Base-by-base conservation (phyloP, 1,140 invertebrate species). In the Maniola jurtina region DNA sequence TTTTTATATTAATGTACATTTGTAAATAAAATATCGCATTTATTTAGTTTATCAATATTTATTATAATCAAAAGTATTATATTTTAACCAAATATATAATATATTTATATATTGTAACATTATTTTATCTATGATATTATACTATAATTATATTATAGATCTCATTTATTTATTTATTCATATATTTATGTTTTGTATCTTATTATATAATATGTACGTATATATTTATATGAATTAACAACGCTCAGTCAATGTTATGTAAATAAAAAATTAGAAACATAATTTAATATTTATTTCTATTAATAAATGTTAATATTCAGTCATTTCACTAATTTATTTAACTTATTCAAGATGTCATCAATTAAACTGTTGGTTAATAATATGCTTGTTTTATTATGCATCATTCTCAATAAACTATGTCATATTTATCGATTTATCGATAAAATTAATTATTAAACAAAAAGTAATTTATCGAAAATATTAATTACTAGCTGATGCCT, bases 21-120 rank as follows among this genome's bases (percentile, higher is more conserved):
- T 83, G 79, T 86, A 84, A 83, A 84, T 84, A 86, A 72, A 75
- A 62, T 82, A 79, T 78, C 78, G 77, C 78, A 82, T 82, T 82
- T 81, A 83, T 83, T 66, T 81, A 73, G 70, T 80, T 79, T 78
- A 74, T 62, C 64, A 59, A 64, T 58, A 65, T 66, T 55, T 55
- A 55, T 52, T 52, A 10, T 25, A 52, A 52, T 52, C 15, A 8
- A 52, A 52, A 10, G 16, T 55, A n/a, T 16, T 25, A 9, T 13
- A 34, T 15, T n/a, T 34, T 11, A 56, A 59, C 57, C 50, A 66
- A 48, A 64, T 66, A 59, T 57, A 42, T 42, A 42, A 42, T 48
- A 55, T 55, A 5, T 55, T 8, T 55, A 34, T 55, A 34, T 55
- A 34, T 55, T 6, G 33, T 55, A 11, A 34, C 6, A 52, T 25